phyloP scores from a whole-genome alignment of 2,797 vertebrate genomes.

The Adelosebastes latens region DNA sequence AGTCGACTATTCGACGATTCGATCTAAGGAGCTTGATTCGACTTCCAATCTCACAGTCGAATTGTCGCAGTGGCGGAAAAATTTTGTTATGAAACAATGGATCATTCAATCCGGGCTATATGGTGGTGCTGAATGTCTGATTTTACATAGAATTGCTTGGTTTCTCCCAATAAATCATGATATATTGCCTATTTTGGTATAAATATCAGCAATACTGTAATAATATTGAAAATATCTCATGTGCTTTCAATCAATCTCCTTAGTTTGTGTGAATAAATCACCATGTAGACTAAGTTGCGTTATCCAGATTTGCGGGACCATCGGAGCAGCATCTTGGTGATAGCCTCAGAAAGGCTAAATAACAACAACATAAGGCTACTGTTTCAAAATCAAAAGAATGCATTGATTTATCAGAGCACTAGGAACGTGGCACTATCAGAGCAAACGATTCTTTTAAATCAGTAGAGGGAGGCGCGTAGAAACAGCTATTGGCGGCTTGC shows the following conservation, averaged over 20 bases:
- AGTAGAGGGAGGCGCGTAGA: too few species aligned
- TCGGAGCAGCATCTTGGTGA: background rate
- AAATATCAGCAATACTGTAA: background rate
- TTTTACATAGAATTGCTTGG: background rate
- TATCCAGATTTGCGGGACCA: too few species aligned
- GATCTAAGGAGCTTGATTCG: too few species aligned
- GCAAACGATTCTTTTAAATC: too few species aligned
- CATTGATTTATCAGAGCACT: background rate
- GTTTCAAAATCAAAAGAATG: background rate
- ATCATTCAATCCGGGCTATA: background rate
- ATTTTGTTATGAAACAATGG: too few species aligned
- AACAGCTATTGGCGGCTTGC: too few species aligned
- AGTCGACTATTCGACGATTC: background rate
- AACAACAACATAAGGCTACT: background rate
- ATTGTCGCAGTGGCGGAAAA: background rate
- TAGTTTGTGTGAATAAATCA: background rate
- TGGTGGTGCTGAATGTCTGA: background rate
- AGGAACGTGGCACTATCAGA: too few species aligned
- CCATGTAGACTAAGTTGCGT: background rate
- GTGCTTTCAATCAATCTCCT: background rate
- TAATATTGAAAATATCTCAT: background rate
- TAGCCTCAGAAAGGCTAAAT: background rate
- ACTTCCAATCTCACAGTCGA: background rate
- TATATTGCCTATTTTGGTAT: background rate
- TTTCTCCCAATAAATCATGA: background rate